Evolutionary conservation across 2,113 vertebrate genomes (phyloP).

Genomic region (Apteryx mantelli): DNA sequence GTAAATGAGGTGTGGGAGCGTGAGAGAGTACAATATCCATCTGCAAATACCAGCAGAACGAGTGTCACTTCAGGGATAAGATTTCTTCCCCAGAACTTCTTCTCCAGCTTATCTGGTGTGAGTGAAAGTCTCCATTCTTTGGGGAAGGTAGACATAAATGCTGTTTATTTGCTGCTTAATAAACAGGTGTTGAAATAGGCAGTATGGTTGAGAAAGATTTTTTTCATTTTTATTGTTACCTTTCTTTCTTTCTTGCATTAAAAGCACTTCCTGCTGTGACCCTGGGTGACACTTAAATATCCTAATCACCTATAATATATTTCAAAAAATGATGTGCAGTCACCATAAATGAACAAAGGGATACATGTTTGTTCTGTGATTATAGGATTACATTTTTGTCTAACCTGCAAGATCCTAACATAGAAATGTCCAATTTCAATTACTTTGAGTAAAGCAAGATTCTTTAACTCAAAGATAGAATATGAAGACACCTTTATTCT

Average conservation of each 20-base stretch:
- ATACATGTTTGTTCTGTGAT: neutral
- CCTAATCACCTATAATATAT: neutral
- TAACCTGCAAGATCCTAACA: neutral
- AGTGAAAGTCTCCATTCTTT: neutral
- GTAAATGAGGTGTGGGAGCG: neutral
- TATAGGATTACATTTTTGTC: neutral
- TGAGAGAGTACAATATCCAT: neutral
- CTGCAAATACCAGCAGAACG: neutral
- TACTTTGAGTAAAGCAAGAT: neutral
- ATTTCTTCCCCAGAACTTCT: neutral
- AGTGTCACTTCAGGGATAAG: neutral
- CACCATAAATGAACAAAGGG: neutral
- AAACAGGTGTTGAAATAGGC: neutral
- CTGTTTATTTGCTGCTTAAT: neutral
- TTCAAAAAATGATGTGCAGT: neutral
- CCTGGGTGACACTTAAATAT: neutral
- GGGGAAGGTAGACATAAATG: neutral
- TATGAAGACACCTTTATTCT: neutral
- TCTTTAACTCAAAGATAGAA: neutral
- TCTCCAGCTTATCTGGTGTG: neutral
- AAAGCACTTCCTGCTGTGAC: neutral
- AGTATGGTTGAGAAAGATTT: neutral
- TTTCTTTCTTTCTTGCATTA: neutral
- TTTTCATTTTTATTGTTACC: neutral
- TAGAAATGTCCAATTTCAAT: neutral